Conservation (phyloP, 2,113 vertebrate species). For the Dipodomys spectabilis region DNA sequence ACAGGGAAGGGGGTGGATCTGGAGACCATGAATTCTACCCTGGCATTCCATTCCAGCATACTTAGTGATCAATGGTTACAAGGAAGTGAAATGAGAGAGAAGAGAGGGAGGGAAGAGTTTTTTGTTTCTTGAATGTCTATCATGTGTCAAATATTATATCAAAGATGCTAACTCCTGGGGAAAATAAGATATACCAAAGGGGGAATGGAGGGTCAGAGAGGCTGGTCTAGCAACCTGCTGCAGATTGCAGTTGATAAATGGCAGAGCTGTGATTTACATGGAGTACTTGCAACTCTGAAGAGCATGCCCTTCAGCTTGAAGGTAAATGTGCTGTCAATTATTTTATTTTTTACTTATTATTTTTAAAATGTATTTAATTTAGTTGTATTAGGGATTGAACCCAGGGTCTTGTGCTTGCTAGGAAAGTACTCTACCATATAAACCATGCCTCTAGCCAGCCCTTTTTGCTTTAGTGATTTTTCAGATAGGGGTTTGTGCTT, state of each 20-base stretch:
- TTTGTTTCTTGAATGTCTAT: accelerated
- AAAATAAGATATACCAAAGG: background rate
- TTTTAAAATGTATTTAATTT: too few species aligned
- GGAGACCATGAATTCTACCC: background rate
- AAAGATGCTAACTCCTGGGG: background rate
- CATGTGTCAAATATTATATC: background rate
- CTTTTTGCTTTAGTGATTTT: too few species aligned
- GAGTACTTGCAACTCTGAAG: background rate
- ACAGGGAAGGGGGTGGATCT: background rate
- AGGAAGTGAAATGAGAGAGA: background rate
- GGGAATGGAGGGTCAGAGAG: background rate
- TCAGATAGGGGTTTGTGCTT: too few species aligned
- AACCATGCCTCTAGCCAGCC: too few species aligned
- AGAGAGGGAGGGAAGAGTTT: background rate
- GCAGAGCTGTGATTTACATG: background rate
- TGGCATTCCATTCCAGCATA: background rate
- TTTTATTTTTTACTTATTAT: too few species aligned
- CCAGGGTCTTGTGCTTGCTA: too few species aligned
- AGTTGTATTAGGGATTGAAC: too few species aligned
- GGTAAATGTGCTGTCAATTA: too few species aligned
- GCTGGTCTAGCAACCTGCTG: background rate
- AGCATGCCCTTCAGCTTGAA: background rate
- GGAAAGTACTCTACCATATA: too few species aligned
- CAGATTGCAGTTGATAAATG: background rate
- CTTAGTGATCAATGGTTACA: background rate